Conservation (phyloP, 53 echinoderm and acorn worm genomes). For the Glandiceps talaboti region DNA sequence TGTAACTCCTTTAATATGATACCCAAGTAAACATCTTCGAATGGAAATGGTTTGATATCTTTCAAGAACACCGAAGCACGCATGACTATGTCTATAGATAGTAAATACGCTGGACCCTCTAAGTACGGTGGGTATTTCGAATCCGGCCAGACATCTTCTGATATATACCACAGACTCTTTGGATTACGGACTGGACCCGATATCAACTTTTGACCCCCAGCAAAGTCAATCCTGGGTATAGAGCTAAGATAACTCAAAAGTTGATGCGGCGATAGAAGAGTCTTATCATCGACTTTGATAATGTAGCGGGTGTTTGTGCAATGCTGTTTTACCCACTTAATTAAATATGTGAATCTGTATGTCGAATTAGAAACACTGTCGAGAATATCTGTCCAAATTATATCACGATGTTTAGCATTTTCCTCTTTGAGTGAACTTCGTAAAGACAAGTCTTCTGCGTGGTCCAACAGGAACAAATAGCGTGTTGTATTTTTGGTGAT, state of each 20-base stretch:
- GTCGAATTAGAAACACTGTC: background rate
- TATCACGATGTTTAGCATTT: background rate
- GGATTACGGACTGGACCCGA: conserved; percentile 18
- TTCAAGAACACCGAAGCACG: background rate
- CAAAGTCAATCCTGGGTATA: conserved; percentile 15
- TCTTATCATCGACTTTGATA: background rate
- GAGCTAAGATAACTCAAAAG: background rate
- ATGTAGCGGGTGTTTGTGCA: background rate
- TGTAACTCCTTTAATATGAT: background rate
- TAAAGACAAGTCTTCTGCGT: no score
- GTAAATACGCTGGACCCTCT: conserved; percentile 11
- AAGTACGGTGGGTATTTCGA: conserved; percentile 20
- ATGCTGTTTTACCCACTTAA: background rate
- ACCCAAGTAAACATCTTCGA: conserved; percentile 19
- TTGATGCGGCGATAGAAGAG: background rate
- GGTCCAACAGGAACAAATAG: no score
- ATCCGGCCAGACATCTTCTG: conserved; percentile 4
- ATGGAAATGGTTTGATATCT: conserved; percentile 3
- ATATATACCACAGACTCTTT: conserved; percentile 6
- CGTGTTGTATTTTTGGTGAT: no score
- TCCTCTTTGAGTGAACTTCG: background rate
- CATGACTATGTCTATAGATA: conserved; percentile 20
- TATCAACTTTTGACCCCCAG: conserved; percentile 22
- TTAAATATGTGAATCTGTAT: no score
- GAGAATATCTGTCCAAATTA: background rate